These are phyloP conservation scores for Coregonus suidteri DNA, from an alignment of 2,797 vertebrate genomes.

Conservation along the genomic window DNA sequence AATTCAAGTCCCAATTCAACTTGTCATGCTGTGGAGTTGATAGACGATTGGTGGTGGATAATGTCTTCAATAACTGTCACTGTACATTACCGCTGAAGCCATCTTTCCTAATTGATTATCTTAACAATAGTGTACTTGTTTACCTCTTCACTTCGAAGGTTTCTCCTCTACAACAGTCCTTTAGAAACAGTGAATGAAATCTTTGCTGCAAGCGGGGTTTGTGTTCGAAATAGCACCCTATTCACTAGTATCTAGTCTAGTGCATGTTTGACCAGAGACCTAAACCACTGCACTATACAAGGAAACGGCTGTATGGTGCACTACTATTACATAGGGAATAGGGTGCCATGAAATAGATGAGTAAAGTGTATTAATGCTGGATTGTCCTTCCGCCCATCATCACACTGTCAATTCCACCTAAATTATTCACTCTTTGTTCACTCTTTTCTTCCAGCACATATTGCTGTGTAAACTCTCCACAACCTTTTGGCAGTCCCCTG, in stretches of 20 bases:
- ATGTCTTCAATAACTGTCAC: slow-evolving; percentile 36
- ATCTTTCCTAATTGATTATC: slow-evolving; percentile 14
- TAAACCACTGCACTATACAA: too few relatives aligned
- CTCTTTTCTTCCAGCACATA: slow-evolving; percentile 66
- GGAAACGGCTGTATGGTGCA: too few relatives aligned
- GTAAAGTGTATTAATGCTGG: slow-evolving; percentile 60
- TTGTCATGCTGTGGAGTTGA: slow-evolving; percentile 37
- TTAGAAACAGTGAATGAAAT: neutral
- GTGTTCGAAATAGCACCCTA: too few relatives aligned
- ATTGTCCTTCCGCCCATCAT: slow-evolving; percentile 54
- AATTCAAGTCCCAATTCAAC: slow-evolving; percentile 39
- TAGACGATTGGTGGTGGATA: slow-evolving; percentile 32
- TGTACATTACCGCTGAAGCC: slow-evolving; percentile 32
- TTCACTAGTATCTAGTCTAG: too few relatives aligned
- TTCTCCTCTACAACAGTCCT: neutral
- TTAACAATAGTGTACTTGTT: neutral
- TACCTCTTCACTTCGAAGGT: neutral
- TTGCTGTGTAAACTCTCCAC: slow-evolving; percentile 68
- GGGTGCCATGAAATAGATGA: neutral
- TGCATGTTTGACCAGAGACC: too few relatives aligned
- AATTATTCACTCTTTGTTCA: slow-evolving; percentile 62
- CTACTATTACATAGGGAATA: too few relatives aligned
- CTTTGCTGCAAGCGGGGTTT: too few relatives aligned
- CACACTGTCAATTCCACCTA: slow-evolving; percentile 53
- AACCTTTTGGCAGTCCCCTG: slow-evolving; percentile 64